Percentiles rank a stretch among this genome's conserved stretches.
Evolutionary conservation across 2,797 vertebrate species (phyloP).

Genomic region (Passerculus sandwichensis): DNA sequence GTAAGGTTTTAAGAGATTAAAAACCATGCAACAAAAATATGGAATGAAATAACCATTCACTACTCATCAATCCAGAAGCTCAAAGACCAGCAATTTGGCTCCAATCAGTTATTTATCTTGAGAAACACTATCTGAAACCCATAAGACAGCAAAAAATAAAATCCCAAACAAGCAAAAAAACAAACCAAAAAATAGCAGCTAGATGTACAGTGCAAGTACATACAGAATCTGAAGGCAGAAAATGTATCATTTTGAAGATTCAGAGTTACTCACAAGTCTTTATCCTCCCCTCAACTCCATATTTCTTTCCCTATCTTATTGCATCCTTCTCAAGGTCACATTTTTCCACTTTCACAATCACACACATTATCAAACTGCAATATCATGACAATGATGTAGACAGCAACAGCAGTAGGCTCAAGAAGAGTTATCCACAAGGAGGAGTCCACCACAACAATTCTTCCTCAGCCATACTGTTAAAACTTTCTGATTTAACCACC

Average conservation of each 20-base stretch:
- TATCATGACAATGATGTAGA: fast-evolving
- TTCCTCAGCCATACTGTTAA: neutral
- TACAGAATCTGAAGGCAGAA: neutral
- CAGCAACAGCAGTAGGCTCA: neutral
- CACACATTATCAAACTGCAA: fast-evolving
- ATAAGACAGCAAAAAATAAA: neutral
- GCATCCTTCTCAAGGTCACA: neutral
- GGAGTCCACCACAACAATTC: neutral
- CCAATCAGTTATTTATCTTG: neutral
- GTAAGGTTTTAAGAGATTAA: neutral
- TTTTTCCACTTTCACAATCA: neutral
- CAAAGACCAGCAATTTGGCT: neutral
- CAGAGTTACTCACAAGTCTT: neutral
- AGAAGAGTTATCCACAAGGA: neutral
- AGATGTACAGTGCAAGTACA: neutral
- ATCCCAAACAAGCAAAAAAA: neutral
- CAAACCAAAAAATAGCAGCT: neutral
- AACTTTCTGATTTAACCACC: neutral
- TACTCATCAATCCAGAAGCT: neutral
- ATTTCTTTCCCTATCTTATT: neutral
- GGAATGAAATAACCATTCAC: neutral
- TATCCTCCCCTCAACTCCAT: fast-evolving
- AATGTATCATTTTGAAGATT: neutral
- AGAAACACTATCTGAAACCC: neutral
- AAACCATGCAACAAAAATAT: neutral